Evolutionary conservation across 1,140 invertebrate genomes (phyloP).

Genomic region (Triops longicaudatus): DNA sequence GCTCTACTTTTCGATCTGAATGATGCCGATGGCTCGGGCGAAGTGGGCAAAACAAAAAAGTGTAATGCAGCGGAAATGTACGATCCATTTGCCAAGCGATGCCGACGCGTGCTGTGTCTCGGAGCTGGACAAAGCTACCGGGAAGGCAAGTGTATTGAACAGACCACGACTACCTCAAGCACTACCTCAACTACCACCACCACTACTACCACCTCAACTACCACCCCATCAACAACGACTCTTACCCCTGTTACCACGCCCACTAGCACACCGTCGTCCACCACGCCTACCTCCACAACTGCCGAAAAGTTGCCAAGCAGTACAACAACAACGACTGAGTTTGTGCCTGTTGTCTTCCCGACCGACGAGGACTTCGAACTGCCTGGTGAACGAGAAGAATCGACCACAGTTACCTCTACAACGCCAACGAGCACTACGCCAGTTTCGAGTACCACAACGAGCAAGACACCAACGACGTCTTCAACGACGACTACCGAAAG

Average conservation of each 20-base stretch:
- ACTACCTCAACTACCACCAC: constrained; percentile 26
- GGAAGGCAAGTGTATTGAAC: constrained; percentile 34
- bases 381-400: neutral
- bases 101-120: constrained; percentile 39
- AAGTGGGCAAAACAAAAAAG: constrained; percentile 38
- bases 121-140: constrained; percentile 32
- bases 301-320: neutral
- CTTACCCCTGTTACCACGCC: neutral
- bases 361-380: neutral
- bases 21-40: constrained; percentile 34
- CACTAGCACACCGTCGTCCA: neutral
- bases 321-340: neutral
- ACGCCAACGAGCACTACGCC: constrained; percentile 29
- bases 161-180: constrained; percentile 27
- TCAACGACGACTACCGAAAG: too few species aligned
- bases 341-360: constrained; percentile 6
- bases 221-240: neutral
- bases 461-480: constrained; percentile 20
- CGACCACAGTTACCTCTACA: constrained; percentile 10
- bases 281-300: neutral
- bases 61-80: constrained; percentile 40
- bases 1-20: constrained; percentile 46
- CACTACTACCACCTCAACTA: constrained; percentile 25
- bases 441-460: constrained; percentile 26
- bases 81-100: constrained; percentile 47